These are phyloP conservation scores for Drosophila lutescens DNA, from an alignment of 2,888 invertebrate genomes.

Conservation along the genomic window DNA sequence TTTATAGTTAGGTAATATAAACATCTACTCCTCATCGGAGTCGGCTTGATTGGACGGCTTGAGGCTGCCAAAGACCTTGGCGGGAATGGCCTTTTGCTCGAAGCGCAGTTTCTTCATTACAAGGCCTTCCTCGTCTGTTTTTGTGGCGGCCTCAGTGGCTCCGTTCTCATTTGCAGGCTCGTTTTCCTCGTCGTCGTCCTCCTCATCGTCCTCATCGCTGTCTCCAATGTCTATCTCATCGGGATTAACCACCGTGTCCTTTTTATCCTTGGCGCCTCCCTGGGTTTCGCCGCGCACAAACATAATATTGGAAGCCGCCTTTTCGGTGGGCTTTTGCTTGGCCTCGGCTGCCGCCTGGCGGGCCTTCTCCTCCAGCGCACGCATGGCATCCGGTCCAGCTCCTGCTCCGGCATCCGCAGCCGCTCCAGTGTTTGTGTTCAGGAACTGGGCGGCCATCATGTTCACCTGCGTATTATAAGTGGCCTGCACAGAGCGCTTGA, in stretches of 20 bases:
- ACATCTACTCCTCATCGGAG: slow-evolving; percentile 73
- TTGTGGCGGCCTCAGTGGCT: slow-evolving; percentile 67
- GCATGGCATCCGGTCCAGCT: slow-evolving; percentile 91
- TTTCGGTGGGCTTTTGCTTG: slow-evolving; percentile 67
- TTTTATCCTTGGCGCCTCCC: slow-evolving; percentile 88
- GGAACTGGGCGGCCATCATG: slow-evolving; percentile 99
- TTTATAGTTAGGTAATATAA: slow-evolving; percentile 8
- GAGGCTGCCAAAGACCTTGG: slow-evolving; percentile 95
- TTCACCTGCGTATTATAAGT: slow-evolving; percentile 99
- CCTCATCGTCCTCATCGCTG: slow-evolving; percentile 88
- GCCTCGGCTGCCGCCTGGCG: slow-evolving; percentile 85
- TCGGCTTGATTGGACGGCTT: slow-evolving; percentile 72
- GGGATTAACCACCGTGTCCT: slow-evolving; percentile 90
- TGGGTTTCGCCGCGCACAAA: slow-evolving; percentile 95
- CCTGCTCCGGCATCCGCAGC: slow-evolving; percentile 90
- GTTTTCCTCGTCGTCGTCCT: slow-evolving; percentile 86
- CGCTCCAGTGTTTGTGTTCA: slow-evolving; percentile 88
- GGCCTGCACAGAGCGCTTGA: slow-evolving; percentile 98
- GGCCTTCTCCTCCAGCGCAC: slow-evolving; percentile 93
- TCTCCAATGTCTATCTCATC: slow-evolving; percentile 95
- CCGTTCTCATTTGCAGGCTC: slow-evolving; percentile 83
- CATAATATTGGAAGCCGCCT: slow-evolving; percentile 87
- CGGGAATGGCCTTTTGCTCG: slow-evolving; percentile 93
- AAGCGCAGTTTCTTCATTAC: slow-evolving; percentile 89
- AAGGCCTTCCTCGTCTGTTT: slow-evolving; percentile 85